Percentiles rank a stretch among this genome's conserved stretches.
Conservation (phyloP, 2,888 invertebrate species). For the Spodoptera exigua region DNA sequence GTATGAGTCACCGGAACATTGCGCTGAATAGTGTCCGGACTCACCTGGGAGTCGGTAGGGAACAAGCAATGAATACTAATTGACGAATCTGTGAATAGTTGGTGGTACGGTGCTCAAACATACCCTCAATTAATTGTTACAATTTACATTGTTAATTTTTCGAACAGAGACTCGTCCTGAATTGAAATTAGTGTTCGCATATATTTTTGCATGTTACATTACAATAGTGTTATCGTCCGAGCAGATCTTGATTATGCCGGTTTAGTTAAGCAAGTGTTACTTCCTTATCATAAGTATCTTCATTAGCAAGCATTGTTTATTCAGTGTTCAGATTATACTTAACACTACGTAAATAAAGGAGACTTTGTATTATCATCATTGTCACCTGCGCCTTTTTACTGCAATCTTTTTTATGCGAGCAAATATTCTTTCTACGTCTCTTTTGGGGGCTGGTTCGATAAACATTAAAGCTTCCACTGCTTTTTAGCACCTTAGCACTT, state of each 20-base stretch:
- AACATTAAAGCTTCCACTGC: no score
- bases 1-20: slow-evolving; percentile 83
- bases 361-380: not conserved
- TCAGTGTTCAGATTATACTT: slow-evolving; percentile 8
- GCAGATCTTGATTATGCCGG: slow-evolving; percentile 43
- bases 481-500: no score
- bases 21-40: slow-evolving; percentile 76
- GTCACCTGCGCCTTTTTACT: not conserved
- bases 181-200: slow-evolving; percentile 51
- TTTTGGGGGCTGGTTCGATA: not conserved
- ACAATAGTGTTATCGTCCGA: slow-evolving; percentile 20
- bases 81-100: slow-evolving; percentile 56
- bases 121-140: slow-evolving; percentile 56
- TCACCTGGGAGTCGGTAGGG: slow-evolving; percentile 72
- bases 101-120: slow-evolving; percentile 59
- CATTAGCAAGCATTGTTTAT: slow-evolving; percentile 30
- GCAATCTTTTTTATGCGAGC: not conserved
- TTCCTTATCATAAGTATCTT: slow-evolving; percentile 42
- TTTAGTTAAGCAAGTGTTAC: slow-evolving; percentile 22
- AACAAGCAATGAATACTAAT: slow-evolving; percentile 75
- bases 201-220: slow-evolving; percentile 28
- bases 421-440: not conserved
- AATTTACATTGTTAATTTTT: slow-evolving; percentile 65
- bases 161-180: slow-evolving; percentile 50
- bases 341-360: slow-evolving; percentile 1